phyloP scores from a whole-genome alignment of 2,888 invertebrate species.

The Pandemis heparana region DNA sequence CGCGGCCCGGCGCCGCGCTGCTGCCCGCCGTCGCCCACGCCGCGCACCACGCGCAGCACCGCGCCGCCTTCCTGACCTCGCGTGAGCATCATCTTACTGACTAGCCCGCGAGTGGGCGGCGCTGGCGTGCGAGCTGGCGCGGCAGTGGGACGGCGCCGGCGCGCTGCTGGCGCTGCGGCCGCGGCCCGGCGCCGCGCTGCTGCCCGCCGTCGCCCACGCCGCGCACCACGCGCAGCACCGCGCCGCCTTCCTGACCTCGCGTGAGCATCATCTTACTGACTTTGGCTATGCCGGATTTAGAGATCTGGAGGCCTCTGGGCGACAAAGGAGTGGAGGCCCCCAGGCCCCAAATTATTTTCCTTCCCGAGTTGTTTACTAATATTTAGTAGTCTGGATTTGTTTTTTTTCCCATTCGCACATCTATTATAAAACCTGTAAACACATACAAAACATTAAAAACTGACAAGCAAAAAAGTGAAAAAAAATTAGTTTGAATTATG shows the following conservation, averaged over 20 bases:
- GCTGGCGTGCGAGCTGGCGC: conserved; percentile 53
- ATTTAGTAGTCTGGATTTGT: no score
- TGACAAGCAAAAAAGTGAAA: no score
- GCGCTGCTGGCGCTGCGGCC: conserved; percentile 56
- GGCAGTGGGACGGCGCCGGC: conserved; percentile 56
- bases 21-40: conserved; percentile 74
- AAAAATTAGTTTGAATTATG: no score
- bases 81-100: conserved; percentile 54
- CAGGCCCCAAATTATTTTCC: no score
- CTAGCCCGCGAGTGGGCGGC: conserved; percentile 53
- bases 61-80: conserved; percentile 64
- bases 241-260: conserved; percentile 62
- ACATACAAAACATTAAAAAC: no score
- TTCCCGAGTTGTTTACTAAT: no score
- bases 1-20: conserved; percentile 54
- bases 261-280: conserved; percentile 53
- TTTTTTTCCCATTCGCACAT: no score
- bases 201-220: conserved; percentile 74
- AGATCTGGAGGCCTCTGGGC: no score
- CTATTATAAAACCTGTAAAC: no score
- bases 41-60: conserved; percentile 61
- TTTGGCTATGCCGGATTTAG: no score
- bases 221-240: conserved; percentile 64
- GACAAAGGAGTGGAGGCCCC: no score
- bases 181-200: conserved; percentile 54